A percentile compares a stretch with the other conserved stretches of the same genome.
These are phyloP conservation scores for Actinostola sp. DNA, from an alignment of 92 coral and sea anemone species.

Conservation along the genomic window DNA sequence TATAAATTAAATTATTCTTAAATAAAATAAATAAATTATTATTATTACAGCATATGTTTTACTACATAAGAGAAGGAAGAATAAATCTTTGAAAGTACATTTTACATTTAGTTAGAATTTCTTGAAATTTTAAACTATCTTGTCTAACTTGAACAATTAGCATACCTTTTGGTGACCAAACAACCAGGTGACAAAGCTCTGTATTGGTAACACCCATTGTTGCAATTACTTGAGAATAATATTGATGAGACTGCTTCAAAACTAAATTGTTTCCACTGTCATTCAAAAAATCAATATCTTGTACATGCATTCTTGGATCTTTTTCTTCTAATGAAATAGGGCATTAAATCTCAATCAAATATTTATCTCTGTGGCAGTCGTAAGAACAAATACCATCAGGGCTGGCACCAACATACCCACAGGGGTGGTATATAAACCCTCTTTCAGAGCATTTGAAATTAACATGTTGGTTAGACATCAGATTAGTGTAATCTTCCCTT, in stretches of 20 bases:
- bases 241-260: conserved; percentile 13
- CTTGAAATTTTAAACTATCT: neutral
- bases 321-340: conserved; percentile 23
- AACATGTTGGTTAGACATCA: conserved; percentile 19
- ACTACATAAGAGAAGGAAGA: neutral
- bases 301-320: conserved; percentile 10
- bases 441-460: conserved; percentile 25
- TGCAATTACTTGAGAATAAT: conserved; percentile 23
- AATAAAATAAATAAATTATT: too few relatives aligned
- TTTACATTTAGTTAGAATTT: conserved; percentile 1
- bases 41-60: too few relatives aligned
- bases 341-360: conserved; percentile 30
- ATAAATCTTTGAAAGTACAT: conserved; percentile 4
- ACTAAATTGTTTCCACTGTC: conserved; percentile 1
- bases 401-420: conserved; percentile 42
- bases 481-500: conserved; percentile 10
- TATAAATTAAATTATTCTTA: too few relatives aligned
- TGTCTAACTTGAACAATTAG: neutral
- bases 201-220: conserved; percentile 22
- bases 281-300: conserved; percentile 27
- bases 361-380: conserved; percentile 25
- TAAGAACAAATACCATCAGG: conserved; percentile 38
- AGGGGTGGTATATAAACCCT: conserved; percentile 33
- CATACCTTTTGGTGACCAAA: conserved; percentile 23
- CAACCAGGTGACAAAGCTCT: conserved; percentile 1